Base-by-base conservation (phyloP, 2,797 vertebrate species). In the Sphenopsis melanotis region DNA sequence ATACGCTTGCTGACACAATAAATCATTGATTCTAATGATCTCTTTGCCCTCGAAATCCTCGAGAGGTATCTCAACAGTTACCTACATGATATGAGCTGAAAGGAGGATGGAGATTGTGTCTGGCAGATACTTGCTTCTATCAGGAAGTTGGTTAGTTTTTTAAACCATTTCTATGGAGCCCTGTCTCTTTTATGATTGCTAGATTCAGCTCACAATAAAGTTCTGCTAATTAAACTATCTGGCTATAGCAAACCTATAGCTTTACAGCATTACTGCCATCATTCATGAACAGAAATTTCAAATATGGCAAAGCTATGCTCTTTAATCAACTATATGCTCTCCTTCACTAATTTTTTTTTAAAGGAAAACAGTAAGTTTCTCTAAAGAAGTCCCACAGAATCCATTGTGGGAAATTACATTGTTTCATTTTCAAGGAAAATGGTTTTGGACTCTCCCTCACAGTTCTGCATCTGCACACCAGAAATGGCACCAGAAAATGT, bases 341-440 rank as follows among this genome's bases (percentile, higher is more conserved):
- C 19, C 66, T 81, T 52, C 65, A 39, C 17, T 9, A 15, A 41
- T 41, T 30, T 46, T 50, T 29, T 64, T 57, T 60, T 37, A 14
- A 22, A 69, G 15, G 15, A 23, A 84, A 82, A 8, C 18, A 76
- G 20, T 4, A 79, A 13, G 5, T 44, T 89, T 39, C 19, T 69
- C 24, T 71, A 49, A 39, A 61, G 13, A 64, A 53, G 30, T 47
- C 20, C 15, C 12, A 21, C 6, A 44, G 59, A 9, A 44, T 46
- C 9, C 8, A 27, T 41, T 22, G 26, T 2, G 0, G 42, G 11
- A 80, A 77, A 52, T 32, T 2, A 32, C 9, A 49, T 17, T 1
- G 5, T 64, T 19, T 30, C 15, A 55, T 78, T 91, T 86, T 30
- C 9, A 57, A 47, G n/a, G 63, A 84, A 66, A 86, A 36, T 10